Evolutionary conservation across 2,888 invertebrate genomes (phyloP), one percentile per base, ranked within the genome.

Genomic region (Parnassius apollo): DNA sequence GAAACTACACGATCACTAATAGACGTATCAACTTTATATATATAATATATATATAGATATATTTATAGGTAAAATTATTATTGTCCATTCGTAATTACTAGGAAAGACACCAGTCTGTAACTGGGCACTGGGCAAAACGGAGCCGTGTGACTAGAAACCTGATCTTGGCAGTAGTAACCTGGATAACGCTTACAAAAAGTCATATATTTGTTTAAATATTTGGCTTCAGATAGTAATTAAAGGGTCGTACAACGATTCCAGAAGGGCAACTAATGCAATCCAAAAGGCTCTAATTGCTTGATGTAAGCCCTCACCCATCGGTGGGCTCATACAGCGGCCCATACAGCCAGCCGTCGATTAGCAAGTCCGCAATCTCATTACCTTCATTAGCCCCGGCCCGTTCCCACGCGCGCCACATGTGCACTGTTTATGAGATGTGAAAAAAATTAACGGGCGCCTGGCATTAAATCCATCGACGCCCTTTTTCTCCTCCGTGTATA

Each of bases 361-460:
- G 87, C 85, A 76, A 78, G 76, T 82, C 71, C 72, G 75, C 77
- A 78, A 80, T 76, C 81, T 82, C 71, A 84, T 84, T 86, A 87
- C 79, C 79, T 81, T 80, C 82, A 81, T 85, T 83, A 82, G 75
- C 68, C 66, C 61, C 57, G 64, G 44, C 59, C 53, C 50, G 77
- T 88, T 88, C 88, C 85, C 88, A 88, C 88, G 87, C 70, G 64
- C 75, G 71, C 77, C 84, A 86, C 86, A 86, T 88, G 85, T 83
- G 83, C 74, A 74, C 75, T 82, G 85, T 85, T 82, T 87, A 82
- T 77, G 76, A 66, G 72, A 72, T 68, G 62, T 65, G 64, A 66
- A 77, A 79, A 80, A 79, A 78, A 71, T 69, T 75, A 76, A 80
- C 78, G 75, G 73, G 73, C 72, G 69, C 68, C 69, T 71, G 72